Percentiles rank a stretch among this genome's conserved stretches.
phyloP scores from a whole-genome alignment of 2,113 vertebrate species.

The Paratilapia polleni region DNA sequence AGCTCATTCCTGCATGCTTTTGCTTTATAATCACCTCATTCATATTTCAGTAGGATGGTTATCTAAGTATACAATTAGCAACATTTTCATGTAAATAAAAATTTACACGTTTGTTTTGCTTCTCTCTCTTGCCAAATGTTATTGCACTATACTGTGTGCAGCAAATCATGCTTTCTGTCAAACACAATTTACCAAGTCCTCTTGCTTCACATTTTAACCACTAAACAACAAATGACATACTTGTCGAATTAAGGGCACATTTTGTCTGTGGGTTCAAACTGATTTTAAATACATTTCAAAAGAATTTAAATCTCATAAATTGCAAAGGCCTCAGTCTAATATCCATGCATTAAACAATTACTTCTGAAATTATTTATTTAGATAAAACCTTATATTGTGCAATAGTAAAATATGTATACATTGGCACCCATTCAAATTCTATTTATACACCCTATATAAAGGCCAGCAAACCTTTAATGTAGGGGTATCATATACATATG shows the following conservation, averaged over 20 bases:
- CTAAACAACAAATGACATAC: neutral
- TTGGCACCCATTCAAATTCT: neutral
- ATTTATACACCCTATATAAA: neutral
- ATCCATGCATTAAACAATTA: neutral
- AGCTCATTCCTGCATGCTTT: conserved; percentile 29
- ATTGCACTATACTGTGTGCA: neutral
- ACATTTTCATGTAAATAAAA: conserved; percentile 20
- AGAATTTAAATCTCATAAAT: neutral
- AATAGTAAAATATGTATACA: neutral
- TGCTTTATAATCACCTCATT: conserved; percentile 6
- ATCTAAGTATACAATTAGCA: conserved; percentile 12
- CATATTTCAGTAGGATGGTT: conserved; percentile 7
- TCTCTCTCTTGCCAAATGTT: neutral
- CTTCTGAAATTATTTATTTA: neutral
- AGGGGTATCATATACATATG: neutral
- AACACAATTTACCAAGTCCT: neutral
- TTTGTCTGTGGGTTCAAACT: neutral
- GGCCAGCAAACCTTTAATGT: neutral
- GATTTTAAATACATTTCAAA: neutral
- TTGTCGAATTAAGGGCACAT: neutral
- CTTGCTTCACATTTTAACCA: neutral
- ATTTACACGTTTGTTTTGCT: neutral
- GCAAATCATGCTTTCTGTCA: neutral
- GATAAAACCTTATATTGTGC: neutral
- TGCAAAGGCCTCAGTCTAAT: neutral